phyloP scores from a whole-genome alignment of 1,140 invertebrate genomes.

The Ditylenchus dipsaci region DNA sequence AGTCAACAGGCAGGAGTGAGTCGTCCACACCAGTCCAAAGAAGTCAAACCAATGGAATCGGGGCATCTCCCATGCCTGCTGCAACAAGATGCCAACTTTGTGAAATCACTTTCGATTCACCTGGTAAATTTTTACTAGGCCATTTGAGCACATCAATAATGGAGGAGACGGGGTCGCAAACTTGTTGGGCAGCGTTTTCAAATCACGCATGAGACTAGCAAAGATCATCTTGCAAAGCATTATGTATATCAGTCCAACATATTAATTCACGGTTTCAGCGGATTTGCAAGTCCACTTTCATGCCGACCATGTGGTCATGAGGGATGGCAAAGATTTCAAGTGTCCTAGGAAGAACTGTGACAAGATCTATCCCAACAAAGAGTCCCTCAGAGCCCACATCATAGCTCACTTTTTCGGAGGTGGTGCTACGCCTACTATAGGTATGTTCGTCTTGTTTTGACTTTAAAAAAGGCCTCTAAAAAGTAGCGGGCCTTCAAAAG shows the following conservation, averaged over 20 bases:
- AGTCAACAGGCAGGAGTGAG: slow-evolving; percentile 40
- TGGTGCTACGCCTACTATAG: slow-evolving; percentile 18
- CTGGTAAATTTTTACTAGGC: neutral
- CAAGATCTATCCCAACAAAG: slow-evolving; percentile 38
- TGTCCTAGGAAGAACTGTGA: slow-evolving; percentile 42
- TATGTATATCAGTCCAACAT: too few relatives aligned
- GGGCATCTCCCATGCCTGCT: slow-evolving; percentile 22
- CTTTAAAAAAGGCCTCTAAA: neutral
- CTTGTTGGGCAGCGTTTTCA: too few relatives aligned
- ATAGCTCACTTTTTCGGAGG: slow-evolving; percentile 37
- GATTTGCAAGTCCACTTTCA: slow-evolving; percentile 41
- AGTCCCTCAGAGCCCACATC: slow-evolving; percentile 32
- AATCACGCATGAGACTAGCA: too few relatives aligned
- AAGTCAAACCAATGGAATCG: slow-evolving; percentile 6
- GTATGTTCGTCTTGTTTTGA: neutral
- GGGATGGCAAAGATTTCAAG: slow-evolving; percentile 39
- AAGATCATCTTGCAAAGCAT: too few relatives aligned
- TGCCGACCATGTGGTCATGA: slow-evolving; percentile 39
- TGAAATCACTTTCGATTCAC: slow-evolving; percentile 17
- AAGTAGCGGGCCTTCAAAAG: too few relatives aligned
- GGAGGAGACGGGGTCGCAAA: neutral
- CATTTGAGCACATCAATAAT: too few relatives aligned
- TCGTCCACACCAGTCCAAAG: slow-evolving; percentile 41
- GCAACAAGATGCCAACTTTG: slow-evolving; percentile 29
- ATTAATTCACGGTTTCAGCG: slow-evolving; percentile 19